phyloP scores from a whole-genome alignment of 2,113 vertebrate genomes.

The Ivindomyrus marchei region DNA sequence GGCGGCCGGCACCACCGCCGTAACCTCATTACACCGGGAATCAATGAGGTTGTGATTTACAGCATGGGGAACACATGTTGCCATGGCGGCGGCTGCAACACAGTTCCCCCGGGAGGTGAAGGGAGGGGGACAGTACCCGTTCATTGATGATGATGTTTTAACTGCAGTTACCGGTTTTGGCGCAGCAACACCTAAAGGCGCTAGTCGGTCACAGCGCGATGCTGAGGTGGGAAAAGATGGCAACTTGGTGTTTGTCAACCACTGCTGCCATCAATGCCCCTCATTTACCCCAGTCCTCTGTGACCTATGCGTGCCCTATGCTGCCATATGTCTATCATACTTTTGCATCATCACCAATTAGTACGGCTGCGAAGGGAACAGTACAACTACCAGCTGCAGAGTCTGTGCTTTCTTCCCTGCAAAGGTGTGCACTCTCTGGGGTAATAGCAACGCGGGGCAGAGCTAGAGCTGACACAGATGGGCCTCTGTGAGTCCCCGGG shows the following conservation, averaged over 20 bases:
- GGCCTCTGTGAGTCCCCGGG: neutral
- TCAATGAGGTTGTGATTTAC: slow-evolving; percentile 17
- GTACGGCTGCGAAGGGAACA: neutral
- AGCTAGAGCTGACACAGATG: neutral
- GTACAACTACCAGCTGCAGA: neutral
- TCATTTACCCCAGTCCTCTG: neutral
- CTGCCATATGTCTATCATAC: neutral
- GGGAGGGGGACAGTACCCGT: neutral
- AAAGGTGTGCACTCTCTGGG: neutral
- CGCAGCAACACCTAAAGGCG: neutral
- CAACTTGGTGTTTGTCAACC: neutral
- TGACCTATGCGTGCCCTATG: neutral
- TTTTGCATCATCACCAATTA: neutral
- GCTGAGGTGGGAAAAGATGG: neutral
- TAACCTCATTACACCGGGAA: slow-evolving; percentile 12
- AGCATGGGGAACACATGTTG: slow-evolving; percentile 19
- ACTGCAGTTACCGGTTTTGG: neutral
- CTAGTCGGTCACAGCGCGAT: neutral
- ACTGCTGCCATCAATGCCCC: neutral
- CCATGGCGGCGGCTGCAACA: slow-evolving; percentile 9
- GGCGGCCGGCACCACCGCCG: neutral
- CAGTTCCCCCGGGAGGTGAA: neutral
- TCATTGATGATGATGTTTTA: slow-evolving; percentile 7
- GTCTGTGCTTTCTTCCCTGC: neutral
- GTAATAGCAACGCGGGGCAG: neutral